These are phyloP conservation scores for Toxonevra muliebris DNA, from an alignment of 2,888 invertebrate genomes.

Conservation along the genomic window DNA sequence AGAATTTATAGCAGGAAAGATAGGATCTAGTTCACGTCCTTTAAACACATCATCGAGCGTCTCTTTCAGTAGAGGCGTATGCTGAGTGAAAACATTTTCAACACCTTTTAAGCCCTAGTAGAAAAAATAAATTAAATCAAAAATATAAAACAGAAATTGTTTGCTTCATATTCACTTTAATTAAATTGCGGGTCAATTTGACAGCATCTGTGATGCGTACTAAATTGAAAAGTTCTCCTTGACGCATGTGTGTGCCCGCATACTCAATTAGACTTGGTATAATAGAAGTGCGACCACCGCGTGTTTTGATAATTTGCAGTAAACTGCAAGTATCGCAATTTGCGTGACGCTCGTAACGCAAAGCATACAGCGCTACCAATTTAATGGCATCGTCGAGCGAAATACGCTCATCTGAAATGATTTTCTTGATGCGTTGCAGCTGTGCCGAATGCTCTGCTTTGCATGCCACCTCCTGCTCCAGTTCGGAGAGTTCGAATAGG, in stretches of 20 bases:
- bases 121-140: not conserved
- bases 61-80: slow-evolving; percentile 90
- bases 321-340: slow-evolving; percentile 84
- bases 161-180: slow-evolving; percentile 48
- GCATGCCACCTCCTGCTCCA: slow-evolving; percentile 93
- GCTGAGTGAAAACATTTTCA: slow-evolving; percentile 99
- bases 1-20: slow-evolving; percentile 84
- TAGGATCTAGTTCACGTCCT: slow-evolving; percentile 85
- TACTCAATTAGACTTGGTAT: slow-evolving; percentile 80
- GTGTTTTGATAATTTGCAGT: slow-evolving; percentile 75
- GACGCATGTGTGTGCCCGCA: slow-evolving; percentile 83
- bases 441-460: slow-evolving; percentile 84
- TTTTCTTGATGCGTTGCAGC: slow-evolving; percentile 79
- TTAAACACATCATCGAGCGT: slow-evolving; percentile 90
- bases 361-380: slow-evolving; percentile 90
- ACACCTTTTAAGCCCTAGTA: slow-evolving; percentile 87
- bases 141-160: not conserved
- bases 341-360: slow-evolving; percentile 91
- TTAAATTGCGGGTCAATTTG: slow-evolving; percentile 71
- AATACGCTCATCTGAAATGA: slow-evolving; percentile 78
- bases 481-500: slow-evolving; percentile 89
- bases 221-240: slow-evolving; percentile 86
- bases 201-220: slow-evolving; percentile 92
- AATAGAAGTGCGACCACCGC: slow-evolving; percentile 75
- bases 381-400: slow-evolving; percentile 84